Evolutionary conservation across 2,113 vertebrate genomes (phyloP).

Genomic region (Bungarus multicinctus): DNA sequence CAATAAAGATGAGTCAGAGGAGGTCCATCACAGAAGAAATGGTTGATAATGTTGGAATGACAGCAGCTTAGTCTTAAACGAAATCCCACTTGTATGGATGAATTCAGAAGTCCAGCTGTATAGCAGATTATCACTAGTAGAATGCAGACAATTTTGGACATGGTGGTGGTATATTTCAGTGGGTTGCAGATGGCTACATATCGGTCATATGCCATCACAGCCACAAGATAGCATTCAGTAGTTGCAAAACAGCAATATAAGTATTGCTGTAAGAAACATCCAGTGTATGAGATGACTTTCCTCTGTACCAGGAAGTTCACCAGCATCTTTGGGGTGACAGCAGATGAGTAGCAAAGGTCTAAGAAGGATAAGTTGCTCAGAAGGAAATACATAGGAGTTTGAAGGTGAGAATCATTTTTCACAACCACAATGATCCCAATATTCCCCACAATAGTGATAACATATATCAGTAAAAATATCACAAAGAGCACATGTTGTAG

Average conservation of each 20-base stretch:
- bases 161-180: not conserved
- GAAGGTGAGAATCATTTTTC: not conserved
- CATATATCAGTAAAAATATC: not conserved
- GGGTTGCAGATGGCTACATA: not conserved
- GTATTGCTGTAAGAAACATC: not conserved
- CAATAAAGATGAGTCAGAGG: not conserved
- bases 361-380: not conserved
- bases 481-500: not conserved
- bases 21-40: slow-evolving; percentile 5
- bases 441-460: not conserved
- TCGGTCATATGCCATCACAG: not conserved
- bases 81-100: not conserved
- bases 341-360: not conserved
- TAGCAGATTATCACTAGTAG: not conserved
- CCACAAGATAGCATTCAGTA: not conserved
- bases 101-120: not conserved
- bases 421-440: not conserved
- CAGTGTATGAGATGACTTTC: not conserved
- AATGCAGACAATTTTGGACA: not conserved
- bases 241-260: not conserved
- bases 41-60: not conserved
- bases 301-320: not conserved
- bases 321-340: not conserved
- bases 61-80: not conserved
- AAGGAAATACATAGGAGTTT: not conserved